These are phyloP conservation scores for Octonoba sinensis DNA, from an alignment of 2,888 invertebrate species.

Conservation along the genomic window DNA sequence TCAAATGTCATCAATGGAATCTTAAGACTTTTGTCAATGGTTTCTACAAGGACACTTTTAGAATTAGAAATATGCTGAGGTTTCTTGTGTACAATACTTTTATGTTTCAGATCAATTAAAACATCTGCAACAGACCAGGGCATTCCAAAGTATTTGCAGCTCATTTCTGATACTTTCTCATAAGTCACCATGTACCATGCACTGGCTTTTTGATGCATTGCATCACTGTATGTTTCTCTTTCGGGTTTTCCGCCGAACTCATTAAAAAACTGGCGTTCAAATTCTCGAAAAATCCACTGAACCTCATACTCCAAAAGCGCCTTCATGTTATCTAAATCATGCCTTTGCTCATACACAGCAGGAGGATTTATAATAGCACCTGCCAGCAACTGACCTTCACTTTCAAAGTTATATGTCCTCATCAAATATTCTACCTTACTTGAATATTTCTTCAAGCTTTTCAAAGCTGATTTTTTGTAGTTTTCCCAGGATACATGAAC, in stretches of 20 bases:
- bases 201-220: conserved; percentile 60
- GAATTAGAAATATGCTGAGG: not conserved
- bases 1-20: conserved; percentile 8
- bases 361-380: conserved; percentile 47
- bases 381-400: conserved; percentile 54
- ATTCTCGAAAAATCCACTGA: conserved; percentile 37
- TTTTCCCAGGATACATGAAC: conserved; percentile 28
- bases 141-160: conserved; percentile 39
- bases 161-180: conserved; percentile 8
- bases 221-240: conserved; percentile 8
- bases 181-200: conserved; percentile 62
- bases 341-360: conserved; percentile 44
- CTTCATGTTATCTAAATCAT: conserved; percentile 34
- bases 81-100: not conserved
- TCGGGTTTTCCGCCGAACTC: conserved; percentile 47
- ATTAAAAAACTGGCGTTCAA: conserved; percentile 34
- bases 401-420: conserved; percentile 46
- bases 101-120: conserved; percentile 15
- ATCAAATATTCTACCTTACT: conserved; percentile 30
- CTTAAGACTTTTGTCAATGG: conserved; percentile 27
- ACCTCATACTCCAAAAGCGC: conserved; percentile 46
- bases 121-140: conserved; percentile 59
- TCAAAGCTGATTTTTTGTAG: conserved; percentile 42
- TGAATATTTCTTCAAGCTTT: conserved; percentile 38
- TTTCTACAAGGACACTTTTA: conserved; percentile 26